Evolutionary conservation across 2,888 invertebrate genomes (phyloP), one percentile per base, ranked within the genome.

Genomic region (Ormyrus labotus): DNA sequence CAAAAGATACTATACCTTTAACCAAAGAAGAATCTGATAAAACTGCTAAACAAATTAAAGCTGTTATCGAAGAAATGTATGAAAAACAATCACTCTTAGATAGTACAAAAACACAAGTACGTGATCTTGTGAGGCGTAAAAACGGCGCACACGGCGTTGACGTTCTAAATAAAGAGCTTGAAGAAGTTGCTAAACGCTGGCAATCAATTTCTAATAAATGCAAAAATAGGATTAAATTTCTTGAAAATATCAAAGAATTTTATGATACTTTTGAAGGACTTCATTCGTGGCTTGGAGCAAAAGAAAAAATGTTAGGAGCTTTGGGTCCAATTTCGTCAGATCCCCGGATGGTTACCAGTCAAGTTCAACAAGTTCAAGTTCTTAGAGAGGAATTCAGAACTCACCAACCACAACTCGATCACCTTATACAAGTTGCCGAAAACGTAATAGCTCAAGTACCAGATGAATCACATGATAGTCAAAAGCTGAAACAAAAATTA

Each of bases 321-420:
- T 92, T 99, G 0, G 99, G 99, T 19, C 98, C 98, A 0, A 98
- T 99, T 87, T 98, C 98, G 0, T 96, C 98, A 0, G 99, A 99
- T 91, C 97, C 98, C 0, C 93, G 98, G 75, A 96, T 98, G 95
- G 97, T 98, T 3, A 96, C 97, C 88, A 97, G 97, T 57, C 99
- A 99, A 93, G 96, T 98, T 19, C 97, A 98, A 89, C 90, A 93
- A 91, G 96, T 96, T 3, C 96, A 98, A 93, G 98, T 99, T 0
- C 92, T 99, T 68, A 94, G 98, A 81, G 99, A 99, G 90, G 99
- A 99, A 92, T 96, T 98, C 93, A 94, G 97, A 81, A 95, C 96
- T 0, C 98, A 99, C 90, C 97, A 98, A 88, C 97, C 98, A 0
- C 96, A 97, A 85, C 92, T 98, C 81, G 94, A 96, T 81, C 96